phyloP scores from a whole-genome alignment of 2,888 invertebrate species.

The Eumerus sabulonum region DNA sequence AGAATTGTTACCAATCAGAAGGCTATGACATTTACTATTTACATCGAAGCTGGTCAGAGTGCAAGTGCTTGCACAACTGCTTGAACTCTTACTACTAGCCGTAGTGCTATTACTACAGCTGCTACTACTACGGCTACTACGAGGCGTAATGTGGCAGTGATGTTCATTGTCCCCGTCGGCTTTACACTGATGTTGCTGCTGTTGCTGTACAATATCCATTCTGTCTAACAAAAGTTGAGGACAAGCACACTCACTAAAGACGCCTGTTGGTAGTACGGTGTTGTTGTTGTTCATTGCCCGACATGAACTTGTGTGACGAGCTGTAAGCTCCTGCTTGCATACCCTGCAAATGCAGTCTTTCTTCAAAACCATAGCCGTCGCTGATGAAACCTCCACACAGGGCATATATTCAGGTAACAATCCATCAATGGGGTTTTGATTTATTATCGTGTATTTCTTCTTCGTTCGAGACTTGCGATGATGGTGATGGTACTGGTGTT shows the following conservation, averaged over 20 bases:
- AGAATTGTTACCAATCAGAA: constrained; percentile 62
- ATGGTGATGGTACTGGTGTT: constrained; percentile 70
- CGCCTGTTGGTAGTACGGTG: constrained; percentile 65
- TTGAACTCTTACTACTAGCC: constrained; percentile 79
- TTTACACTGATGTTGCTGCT: constrained; percentile 68
- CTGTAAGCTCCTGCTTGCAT: constrained; percentile 83
- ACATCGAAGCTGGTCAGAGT: constrained; percentile 67
- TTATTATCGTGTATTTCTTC: constrained; percentile 73
- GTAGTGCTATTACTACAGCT: constrained; percentile 78
- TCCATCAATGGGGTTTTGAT: constrained; percentile 62
- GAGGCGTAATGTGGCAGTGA: constrained; percentile 70
- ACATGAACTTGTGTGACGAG: constrained; percentile 85
- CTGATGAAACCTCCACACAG: constrained; percentile 59
- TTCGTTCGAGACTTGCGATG: constrained; percentile 77
- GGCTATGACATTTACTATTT: constrained; percentile 65
- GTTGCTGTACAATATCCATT: constrained; percentile 71
- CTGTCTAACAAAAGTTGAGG: constrained; percentile 56
- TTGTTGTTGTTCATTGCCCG: constrained; percentile 84
- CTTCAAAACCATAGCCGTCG: constrained; percentile 70
- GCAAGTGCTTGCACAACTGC: constrained; percentile 74
- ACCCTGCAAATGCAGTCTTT: constrained; percentile 81
- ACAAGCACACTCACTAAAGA: constrained; percentile 70
- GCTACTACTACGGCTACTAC: constrained; percentile 77
- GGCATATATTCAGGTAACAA: constrained; percentile 53
- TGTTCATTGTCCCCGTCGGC: constrained; percentile 42